phyloP scores from a whole-genome alignment of 1,140 invertebrate genomes.

The Diorhabda carinulata region DNA sequence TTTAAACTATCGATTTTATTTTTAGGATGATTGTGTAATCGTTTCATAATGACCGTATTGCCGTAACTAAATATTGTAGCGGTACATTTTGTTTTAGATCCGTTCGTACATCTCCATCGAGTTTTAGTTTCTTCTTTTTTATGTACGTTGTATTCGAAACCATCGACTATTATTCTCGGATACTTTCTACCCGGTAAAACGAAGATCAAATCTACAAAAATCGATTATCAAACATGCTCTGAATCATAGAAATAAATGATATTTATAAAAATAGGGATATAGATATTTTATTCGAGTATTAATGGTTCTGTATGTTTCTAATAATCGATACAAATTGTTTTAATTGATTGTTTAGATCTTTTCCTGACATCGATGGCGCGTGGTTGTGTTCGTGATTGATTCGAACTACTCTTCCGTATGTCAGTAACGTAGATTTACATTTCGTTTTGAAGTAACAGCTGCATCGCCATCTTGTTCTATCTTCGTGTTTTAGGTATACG shows the following conservation, averaged over 20 bases:
- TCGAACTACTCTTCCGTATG: constrained; percentile 23
- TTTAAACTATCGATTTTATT: constrained; percentile 6
- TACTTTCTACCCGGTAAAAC: constrained; percentile 24
- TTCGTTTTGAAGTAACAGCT: constrained; percentile 27
- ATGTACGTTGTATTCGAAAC: constrained; percentile 28
- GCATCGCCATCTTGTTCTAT: constrained; percentile 18
- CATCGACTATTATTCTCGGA: constrained; percentile 31
- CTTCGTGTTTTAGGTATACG: constrained; percentile 11
- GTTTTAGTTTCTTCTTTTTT: constrained; percentile 25
- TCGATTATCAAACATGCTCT: not conserved
- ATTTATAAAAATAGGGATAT: too few species aligned
- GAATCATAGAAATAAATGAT: too few species aligned
- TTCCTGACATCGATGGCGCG: constrained; percentile 6
- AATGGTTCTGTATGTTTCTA: not conserved
- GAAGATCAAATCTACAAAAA: constrained; percentile 1
- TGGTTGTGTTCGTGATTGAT: constrained; percentile 13
- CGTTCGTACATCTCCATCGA: constrained; percentile 32
- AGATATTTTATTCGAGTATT: too few species aligned
- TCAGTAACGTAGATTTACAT: constrained; percentile 25
- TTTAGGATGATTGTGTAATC: constrained; percentile 28
- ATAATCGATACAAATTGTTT: not conserved
- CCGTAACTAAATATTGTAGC: constrained; percentile 25
- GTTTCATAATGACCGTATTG: constrained; percentile 24
- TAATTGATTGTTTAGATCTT: constrained; percentile 9
- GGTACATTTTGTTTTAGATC: constrained; percentile 27